Base-by-base conservation (phyloP, 2,113 vertebrate genomes). In the Istiophorus platypterus region DNA sequence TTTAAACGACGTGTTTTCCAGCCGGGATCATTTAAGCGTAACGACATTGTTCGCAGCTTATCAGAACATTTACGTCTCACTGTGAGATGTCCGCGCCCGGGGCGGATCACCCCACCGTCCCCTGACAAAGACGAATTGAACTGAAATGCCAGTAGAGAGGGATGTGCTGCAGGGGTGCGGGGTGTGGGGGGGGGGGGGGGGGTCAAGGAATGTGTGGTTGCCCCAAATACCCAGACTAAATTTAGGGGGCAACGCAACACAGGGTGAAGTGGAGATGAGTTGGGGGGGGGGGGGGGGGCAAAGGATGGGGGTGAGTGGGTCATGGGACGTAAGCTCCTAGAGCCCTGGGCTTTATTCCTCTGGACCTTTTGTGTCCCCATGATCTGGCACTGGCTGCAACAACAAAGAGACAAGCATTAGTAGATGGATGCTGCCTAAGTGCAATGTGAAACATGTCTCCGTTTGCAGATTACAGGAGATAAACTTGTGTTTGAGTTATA, bases 41-140 rank as follows among this genome's bases (percentile, higher is more conserved):
- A 93, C 88, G 39, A 94, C 90, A 93, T 94, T 94, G 93, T 95
- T 94, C 92, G 86, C 92, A 89, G 93, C 94, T 95, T 94, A 95
- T 95, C 94, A 88, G 92, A 94, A 93, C 90, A 89, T 93, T 95
- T 85, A 77, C 72, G 76, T 93, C 91, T 85, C 91, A 79, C 91
- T 86, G 78, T 80, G 92, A 85, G 87, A 91, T 91, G 89, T 93
- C 89, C 59, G 72, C 74, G 67, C 76, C 72, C 83, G 29, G 81
- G 81, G 85, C 82, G 76, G 88, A 90, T 93, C 80, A 70, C 73
- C 62, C 26, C 37, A 26, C 45, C 42, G 27, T 83, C 91, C 45
- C 45, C 82, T 79, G 88, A 94, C 93, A 91, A 78, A 93, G 91
- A 94, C 71, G 41, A 57, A 93, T 89, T 78, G 86, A 91, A 80